Evolutionary conservation across 2,113 vertebrate species (phyloP), one percentile per base, ranked within the genome.

Genomic region (Aptenodytes forsteri): DNA sequence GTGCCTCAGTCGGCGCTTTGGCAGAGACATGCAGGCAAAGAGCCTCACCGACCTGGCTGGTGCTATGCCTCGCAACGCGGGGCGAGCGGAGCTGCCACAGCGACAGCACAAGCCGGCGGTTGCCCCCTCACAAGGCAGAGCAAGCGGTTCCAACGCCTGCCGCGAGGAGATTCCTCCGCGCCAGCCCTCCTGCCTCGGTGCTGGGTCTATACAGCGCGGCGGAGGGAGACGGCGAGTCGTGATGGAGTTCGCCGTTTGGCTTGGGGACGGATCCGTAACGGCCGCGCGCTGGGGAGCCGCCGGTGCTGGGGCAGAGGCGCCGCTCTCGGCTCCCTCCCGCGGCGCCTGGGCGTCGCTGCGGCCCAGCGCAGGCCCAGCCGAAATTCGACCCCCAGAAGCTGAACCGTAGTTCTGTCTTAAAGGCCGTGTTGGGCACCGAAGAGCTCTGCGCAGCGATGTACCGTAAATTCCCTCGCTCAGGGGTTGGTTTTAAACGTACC

Each of bases 1-100:
- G 11, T 34, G 23, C 56, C 32, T 47, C 27, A 65, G 38, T 26
- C 7, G 1, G 15, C 20, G 19, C 22, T 62, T 42, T 23, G 10
- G 13, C 13, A 55, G 19, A 42, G 17, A 46, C 19, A 7, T 0
- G 36, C 10, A 10, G 10, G 30, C 5, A 5, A n/a, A 7, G 11
- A n/a, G 4, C 4, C 8, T 14, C 65, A 89, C 76, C 9, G 3
- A 69, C 36, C 87, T 42, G 69, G 2, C 55, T 5, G 10, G 21
- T 46, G 42, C 30, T 6, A 2, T 0, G 25, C n/a, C 66, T 66
- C n/a, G 0, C 15, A 4, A 3, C 2, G 17, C 11, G 2, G 50
- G 16, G 12, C 42, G 49, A 6, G 5, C 9, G 11, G 18, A 30
- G 21, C 54, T 8, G 4, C 40, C 36, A 36, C 36, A 36, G 36